These are phyloP conservation scores for Dallia pectoralis DNA, from an alignment of 2,797 vertebrate genomes.

Conservation along the genomic window DNA sequence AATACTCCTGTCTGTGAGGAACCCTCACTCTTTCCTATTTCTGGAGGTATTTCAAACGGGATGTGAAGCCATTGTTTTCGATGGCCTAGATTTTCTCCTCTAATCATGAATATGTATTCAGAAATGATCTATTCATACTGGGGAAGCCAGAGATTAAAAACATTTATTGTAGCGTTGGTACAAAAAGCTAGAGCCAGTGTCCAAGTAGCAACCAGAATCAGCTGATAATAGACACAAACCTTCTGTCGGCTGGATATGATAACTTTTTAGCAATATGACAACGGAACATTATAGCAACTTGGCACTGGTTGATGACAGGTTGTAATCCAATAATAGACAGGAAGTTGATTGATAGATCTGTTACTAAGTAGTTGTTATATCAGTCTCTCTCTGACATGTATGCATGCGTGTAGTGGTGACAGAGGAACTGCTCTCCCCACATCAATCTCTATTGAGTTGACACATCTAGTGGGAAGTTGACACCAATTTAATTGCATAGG, in stretches of 20 bases:
- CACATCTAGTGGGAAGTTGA: conserved; percentile 9
- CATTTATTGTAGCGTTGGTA: background rate
- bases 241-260: background rate
- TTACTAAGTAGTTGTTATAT: background rate
- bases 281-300: background rate
- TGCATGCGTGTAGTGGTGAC: background rate
- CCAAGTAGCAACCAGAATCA: background rate
- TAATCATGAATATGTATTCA: conserved; percentile 19
- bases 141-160: background rate
- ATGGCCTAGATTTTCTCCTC: conserved; percentile 30
- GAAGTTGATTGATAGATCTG: background rate
- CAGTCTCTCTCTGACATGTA: background rate
- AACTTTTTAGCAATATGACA: no score
- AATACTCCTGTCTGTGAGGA: background rate
- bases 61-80: conserved; percentile 29
- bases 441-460: conserved; percentile 10
- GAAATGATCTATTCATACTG: conserved; percentile 14
- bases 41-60: conserved; percentile 6
- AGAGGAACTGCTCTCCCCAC: background rate
- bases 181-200: background rate
- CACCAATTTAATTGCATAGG: conserved; percentile 21
- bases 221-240: background rate
- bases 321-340: background rate
- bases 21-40: background rate
- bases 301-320: background rate